A percentile compares a stretch with the other conserved stretches of the same genome.
phyloP scores from a whole-genome alignment of 2,797 vertebrate species.

The Pitangus sulphuratus region DNA sequence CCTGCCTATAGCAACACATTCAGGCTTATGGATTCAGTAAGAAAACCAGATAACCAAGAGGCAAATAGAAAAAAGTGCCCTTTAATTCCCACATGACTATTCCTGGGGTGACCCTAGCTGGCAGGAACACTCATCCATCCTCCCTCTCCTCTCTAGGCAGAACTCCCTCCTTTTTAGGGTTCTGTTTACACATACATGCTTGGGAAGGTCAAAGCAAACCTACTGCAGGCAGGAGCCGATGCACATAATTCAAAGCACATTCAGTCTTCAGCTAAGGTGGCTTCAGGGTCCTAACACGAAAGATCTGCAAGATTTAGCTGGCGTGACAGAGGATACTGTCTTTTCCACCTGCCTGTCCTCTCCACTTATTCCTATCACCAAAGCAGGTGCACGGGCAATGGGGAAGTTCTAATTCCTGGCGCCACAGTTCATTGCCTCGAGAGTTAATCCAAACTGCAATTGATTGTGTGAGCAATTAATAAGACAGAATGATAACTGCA shows the following conservation, averaged over 20 bases:
- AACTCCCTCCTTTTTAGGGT: neutral
- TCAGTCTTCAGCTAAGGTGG: neutral
- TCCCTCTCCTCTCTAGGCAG: neutral
- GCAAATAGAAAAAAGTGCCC: neutral
- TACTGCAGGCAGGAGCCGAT: neutral
- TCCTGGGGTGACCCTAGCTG: neutral
- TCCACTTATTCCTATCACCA: neutral
- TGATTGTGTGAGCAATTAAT: constrained; percentile 55
- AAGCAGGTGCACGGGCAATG: neutral
- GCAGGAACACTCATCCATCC: neutral
- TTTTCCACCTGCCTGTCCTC: neutral
- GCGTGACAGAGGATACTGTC: neutral
- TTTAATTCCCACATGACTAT: rapidly evolving
- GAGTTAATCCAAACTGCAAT: constrained; percentile 33
- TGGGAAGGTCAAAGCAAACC: neutral
- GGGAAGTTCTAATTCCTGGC: neutral
- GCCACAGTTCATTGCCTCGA: neutral
- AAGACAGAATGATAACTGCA: constrained; percentile 30
- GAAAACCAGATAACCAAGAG: neutral
- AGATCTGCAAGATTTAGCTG: neutral
- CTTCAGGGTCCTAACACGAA: neutral
- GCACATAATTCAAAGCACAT: neutral
- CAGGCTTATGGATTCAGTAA: rapidly evolving
- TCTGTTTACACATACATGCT: neutral
- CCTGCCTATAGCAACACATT: neutral